These are phyloP conservation scores for Parauchenoglanis punctatus DNA, from an alignment of 2,797 vertebrate genomes.

Conservation along the genomic window DNA sequence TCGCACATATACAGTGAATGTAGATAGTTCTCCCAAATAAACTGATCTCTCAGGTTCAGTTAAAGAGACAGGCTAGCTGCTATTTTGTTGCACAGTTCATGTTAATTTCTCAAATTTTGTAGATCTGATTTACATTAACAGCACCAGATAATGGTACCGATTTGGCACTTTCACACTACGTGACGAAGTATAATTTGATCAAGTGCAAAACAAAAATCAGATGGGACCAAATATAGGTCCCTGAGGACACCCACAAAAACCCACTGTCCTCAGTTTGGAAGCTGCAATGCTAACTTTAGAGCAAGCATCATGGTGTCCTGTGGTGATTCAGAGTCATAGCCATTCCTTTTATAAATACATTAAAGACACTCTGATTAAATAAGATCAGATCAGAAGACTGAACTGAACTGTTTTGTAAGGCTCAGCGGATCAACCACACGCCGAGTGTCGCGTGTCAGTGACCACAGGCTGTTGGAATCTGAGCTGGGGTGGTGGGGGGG, in stretches of 20 bases:
- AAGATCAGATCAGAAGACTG: constrained; percentile 13
- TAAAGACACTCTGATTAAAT: neutral
- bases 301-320: neutral
- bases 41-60: neutral
- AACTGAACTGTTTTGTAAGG: constrained; percentile 33
- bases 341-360: neutral
- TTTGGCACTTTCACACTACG: neutral
- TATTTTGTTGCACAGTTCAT: neutral
- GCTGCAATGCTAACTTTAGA: neutral
- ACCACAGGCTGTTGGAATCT: constrained; percentile 70
- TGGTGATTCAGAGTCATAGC: neutral
- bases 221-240: neutral
- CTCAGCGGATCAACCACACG: constrained; percentile 61
- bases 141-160: neutral
- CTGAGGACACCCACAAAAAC: neutral
- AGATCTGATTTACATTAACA: neutral
- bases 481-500: constrained; percentile 60
- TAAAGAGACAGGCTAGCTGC: neutral
- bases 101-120: neutral
- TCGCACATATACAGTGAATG: neutral
- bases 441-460: constrained; percentile 71
- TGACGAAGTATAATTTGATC: neutral
- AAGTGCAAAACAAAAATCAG: neutral
- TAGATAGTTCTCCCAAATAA: neutral
- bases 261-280: neutral